Percentiles rank a stretch among this genome's conserved stretches.
These are phyloP conservation scores for Coronaproctus castanopsis DNA, from an alignment of 2,888 invertebrate genomes.

Conservation along the genomic window DNA sequence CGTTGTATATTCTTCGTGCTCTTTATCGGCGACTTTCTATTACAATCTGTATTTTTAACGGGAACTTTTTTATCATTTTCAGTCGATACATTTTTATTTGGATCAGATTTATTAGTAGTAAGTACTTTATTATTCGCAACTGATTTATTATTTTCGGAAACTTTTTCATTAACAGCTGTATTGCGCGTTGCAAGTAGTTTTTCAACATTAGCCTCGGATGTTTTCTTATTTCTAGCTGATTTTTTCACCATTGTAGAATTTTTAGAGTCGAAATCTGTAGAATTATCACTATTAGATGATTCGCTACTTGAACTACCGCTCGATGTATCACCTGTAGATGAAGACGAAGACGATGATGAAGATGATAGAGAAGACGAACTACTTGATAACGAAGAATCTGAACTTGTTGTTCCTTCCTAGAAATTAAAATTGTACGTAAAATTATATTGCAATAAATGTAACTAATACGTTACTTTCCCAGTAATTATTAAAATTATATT, in stretches of 20 bases:
- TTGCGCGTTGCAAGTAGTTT: too few relatives aligned
- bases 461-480: too few relatives aligned
- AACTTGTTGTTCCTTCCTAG: neutral
- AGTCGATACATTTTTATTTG: neutral
- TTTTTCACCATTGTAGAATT: too few relatives aligned
- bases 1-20: neutral
- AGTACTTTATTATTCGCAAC: neutral
- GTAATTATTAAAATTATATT: too few relatives aligned
- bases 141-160: neutral
- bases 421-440: too few relatives aligned
- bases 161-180: too few relatives aligned
- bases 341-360: neutral
- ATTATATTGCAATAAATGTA: too few relatives aligned
- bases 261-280: too few relatives aligned
- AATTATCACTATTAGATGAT: neutral
- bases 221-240: too few relatives aligned
- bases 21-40: neutral
- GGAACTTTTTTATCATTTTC: neutral
- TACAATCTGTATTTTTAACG: neutral
- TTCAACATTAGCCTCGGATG: too few relatives aligned
- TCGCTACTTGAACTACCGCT: neutral
- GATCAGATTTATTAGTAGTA: neutral
- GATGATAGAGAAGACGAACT: neutral
- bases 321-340: too few relatives aligned
- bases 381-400: neutral